phyloP scores from a whole-genome alignment of 1,140 invertebrate species.

The Drosophila subobscura region DNA sequence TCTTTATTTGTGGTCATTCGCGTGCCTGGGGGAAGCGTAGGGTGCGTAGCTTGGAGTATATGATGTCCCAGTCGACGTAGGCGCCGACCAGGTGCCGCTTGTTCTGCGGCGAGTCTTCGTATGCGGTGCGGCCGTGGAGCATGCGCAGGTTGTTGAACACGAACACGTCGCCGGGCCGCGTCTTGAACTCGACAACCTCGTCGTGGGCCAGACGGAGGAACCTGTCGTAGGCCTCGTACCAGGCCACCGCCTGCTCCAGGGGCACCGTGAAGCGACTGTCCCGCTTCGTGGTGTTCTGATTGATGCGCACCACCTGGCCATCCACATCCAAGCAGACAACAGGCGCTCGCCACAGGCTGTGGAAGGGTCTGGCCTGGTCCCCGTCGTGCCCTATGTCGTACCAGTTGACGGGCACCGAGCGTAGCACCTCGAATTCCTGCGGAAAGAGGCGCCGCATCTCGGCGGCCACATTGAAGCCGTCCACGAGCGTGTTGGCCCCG shows the following conservation, averaged over 20 bases:
- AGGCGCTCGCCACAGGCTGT: conserved; percentile 86
- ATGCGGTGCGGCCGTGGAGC: conserved; percentile 87
- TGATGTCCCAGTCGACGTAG: conserved; percentile 90
- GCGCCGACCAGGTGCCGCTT: conserved; percentile 87
- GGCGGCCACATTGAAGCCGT: conserved; percentile 86
- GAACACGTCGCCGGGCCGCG: conserved; percentile 86
- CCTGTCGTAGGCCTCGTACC: conserved; percentile 86
- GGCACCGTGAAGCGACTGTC: conserved; percentile 86
- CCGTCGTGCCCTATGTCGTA: conserved; percentile 86
- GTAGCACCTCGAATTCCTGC: conserved; percentile 85
- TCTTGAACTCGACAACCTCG: conserved; percentile 86
- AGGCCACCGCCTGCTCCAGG: conserved; percentile 85
- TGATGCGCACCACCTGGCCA: conserved; percentile 85
- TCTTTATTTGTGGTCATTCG: no score
- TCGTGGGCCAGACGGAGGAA: conserved; percentile 84
- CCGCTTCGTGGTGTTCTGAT: conserved; percentile 88
- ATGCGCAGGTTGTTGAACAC: conserved; percentile 88
- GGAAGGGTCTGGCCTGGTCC: conserved; percentile 84
- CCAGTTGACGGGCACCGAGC: conserved; percentile 87
- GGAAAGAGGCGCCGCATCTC: conserved; percentile 85
- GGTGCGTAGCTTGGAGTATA: conserved; percentile 86
- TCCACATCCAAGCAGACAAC: conserved; percentile 86
- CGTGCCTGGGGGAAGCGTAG: conserved; percentile 16
- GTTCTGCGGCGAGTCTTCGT: conserved; percentile 85
- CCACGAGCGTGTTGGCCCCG: conserved; percentile 86